phyloP scores from a whole-genome alignment of 2,113 vertebrate species.

The Tautogolabrus adspersus region DNA sequence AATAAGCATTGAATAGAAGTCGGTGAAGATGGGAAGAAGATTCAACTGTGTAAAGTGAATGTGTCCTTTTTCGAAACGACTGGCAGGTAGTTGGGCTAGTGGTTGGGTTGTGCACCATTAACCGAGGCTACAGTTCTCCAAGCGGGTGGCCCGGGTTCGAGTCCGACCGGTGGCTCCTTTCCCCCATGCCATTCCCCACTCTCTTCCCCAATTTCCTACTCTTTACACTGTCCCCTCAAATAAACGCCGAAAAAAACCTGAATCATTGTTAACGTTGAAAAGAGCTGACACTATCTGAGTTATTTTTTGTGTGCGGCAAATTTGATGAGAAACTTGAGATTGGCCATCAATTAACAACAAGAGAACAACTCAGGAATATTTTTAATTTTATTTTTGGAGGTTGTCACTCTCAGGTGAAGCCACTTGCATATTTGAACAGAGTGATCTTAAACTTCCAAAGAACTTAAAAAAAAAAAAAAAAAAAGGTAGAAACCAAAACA shows the following conservation, averaged over 20 bases:
- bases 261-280: not conserved
- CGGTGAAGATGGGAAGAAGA: not conserved
- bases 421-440: not conserved
- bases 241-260: too few species aligned
- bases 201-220: too few species aligned
- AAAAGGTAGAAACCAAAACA: not conserved
- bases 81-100: too few species aligned
- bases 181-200: too few species aligned
- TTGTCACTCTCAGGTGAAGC: slow-evolving; percentile 5
- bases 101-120: too few species aligned
- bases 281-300: too few species aligned
- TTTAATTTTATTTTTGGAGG: slow-evolving; percentile 14
- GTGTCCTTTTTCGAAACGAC: too few species aligned
- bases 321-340: not conserved
- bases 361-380: not conserved
- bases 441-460: not conserved
- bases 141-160: too few species aligned
- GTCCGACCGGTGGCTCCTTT: too few species aligned
- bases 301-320: not conserved
- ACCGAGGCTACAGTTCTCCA: too few species aligned
- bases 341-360: not conserved
- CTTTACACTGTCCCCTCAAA: too few species aligned
- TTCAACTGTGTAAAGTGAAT: not conserved
- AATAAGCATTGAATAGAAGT: not conserved
- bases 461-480: slow-evolving; percentile 7